A percentile compares a stretch with the other conserved stretches of the same genome.
These are phyloP conservation scores for Phycodurus eques DNA, from an alignment of 2,113 vertebrate species.

Conservation along the genomic window DNA sequence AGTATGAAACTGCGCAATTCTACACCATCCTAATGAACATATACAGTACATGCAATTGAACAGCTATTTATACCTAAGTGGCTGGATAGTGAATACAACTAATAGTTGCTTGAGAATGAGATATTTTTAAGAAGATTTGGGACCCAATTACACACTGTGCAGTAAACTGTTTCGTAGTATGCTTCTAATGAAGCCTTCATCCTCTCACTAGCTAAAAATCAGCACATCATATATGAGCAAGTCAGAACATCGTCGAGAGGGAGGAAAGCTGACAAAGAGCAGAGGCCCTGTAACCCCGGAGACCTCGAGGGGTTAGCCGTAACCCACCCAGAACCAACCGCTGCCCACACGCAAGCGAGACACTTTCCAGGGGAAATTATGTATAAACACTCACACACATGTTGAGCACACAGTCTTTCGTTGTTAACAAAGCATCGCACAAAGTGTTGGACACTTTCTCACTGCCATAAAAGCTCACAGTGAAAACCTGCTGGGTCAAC, in stretches of 20 bases:
- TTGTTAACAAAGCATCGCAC: slow-evolving; percentile 51
- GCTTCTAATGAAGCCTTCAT: neutral
- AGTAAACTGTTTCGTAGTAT: neutral
- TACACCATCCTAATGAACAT: no score
- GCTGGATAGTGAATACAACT: no score
- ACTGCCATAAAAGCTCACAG: slow-evolving; percentile 20
- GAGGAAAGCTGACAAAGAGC: slow-evolving; percentile 60
- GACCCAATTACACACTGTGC: neutral
- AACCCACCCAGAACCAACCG: slow-evolving; percentile 63
- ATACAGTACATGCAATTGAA: no score
- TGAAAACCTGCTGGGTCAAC: neutral
- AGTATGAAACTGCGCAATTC: no score
- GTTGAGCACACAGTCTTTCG: slow-evolving; percentile 50
- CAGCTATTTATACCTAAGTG: no score
- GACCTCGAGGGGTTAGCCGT: slow-evolving; percentile 58
- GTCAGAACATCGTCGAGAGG: slow-evolving; percentile 39
- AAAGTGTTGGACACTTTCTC: slow-evolving; percentile 25
- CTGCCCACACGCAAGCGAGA: slow-evolving; percentile 54
- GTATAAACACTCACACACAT: slow-evolving; percentile 64
- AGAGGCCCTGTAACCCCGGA: slow-evolving; percentile 55
- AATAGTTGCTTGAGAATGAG: neutral
- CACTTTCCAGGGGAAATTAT: slow-evolving; percentile 69
- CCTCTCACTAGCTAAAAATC: neutral
- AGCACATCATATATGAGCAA: slow-evolving; percentile 19
- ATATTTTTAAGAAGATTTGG: neutral